phyloP scores from a whole-genome alignment of 2,113 vertebrate species.

The Microtus richardsoni region DNA sequence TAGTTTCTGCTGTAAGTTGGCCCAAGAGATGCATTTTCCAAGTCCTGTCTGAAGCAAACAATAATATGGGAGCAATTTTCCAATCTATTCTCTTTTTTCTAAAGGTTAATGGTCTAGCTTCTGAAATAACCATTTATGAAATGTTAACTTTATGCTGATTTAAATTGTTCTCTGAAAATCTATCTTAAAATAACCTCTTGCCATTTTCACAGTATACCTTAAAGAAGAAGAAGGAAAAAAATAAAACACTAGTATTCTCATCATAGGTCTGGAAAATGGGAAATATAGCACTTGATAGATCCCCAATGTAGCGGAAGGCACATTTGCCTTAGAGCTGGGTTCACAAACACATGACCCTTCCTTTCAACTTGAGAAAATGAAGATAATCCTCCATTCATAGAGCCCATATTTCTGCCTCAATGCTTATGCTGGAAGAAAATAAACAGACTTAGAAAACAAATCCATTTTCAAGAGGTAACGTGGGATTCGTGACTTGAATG shows the following conservation, averaged over 20 bases:
- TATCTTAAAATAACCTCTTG: slow-evolving; percentile 63
- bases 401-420: slow-evolving; percentile 45
- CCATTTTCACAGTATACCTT: slow-evolving; percentile 50
- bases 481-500: not conserved
- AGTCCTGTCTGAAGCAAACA: slow-evolving; percentile 41
- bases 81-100: slow-evolving; percentile 22
- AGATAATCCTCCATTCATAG: not conserved
- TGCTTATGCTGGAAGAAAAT: slow-evolving; percentile 3
- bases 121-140: slow-evolving; percentile 73
- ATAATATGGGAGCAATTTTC: slow-evolving; percentile 22
- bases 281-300: slow-evolving; percentile 39
- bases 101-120: slow-evolving; percentile 75
- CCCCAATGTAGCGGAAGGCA: not conserved
- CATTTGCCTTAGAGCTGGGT: not conserved
- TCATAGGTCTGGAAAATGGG: not conserved
- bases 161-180: slow-evolving; percentile 62
- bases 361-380: slow-evolving; percentile 48
- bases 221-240: not conserved
- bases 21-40: slow-evolving; percentile 32
- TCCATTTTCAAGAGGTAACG: too few relatives aligned
- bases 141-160: slow-evolving; percentile 74
- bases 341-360: not conserved
- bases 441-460: slow-evolving; percentile 10
- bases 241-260: not conserved
- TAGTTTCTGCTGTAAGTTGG: slow-evolving; percentile 17